phyloP scores from a whole-genome alignment of 2,888 invertebrate genomes.

The Phaedon cochleariae region DNA sequence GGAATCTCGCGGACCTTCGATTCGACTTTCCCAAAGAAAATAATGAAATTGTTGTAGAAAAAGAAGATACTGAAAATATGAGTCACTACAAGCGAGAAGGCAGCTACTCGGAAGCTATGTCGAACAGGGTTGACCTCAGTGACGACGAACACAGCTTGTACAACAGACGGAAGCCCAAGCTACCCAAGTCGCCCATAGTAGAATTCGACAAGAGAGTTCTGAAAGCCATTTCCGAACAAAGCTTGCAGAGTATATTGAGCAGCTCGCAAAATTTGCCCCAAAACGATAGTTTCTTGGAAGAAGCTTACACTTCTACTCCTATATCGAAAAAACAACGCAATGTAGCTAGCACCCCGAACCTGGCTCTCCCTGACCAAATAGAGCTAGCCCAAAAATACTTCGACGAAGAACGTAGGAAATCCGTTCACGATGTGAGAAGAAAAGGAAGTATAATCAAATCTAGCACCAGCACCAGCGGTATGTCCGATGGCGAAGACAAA shows the following conservation, averaged over 20 bases:
- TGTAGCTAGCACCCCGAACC: constrained; percentile 42
- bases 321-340: constrained; percentile 25
- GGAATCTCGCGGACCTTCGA: constrained; percentile 58
- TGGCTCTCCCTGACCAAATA: constrained; percentile 48
- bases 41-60: constrained; percentile 40
- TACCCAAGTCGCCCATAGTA: constrained; percentile 52
- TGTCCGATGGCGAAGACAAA: constrained; percentile 57
- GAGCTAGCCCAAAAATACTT: constrained; percentile 39
- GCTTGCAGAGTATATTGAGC: constrained; percentile 51
- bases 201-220: constrained; percentile 58
- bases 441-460: constrained; percentile 61
- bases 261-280: constrained; percentile 40
- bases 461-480: constrained; percentile 58
- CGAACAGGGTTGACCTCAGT: constrained; percentile 57
- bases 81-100: constrained; percentile 56
- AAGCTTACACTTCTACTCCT: constrained; percentile 39
- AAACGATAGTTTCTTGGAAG: constrained; percentile 28
- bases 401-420: constrained; percentile 56
- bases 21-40: too few species aligned
- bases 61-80: constrained; percentile 36
- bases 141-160: constrained; percentile 66
- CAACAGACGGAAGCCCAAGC: constrained; percentile 63
- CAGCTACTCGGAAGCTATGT: constrained; percentile 60
- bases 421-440: constrained; percentile 70
- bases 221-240: constrained; percentile 60